A percentile compares a stretch with the other conserved stretches of the same genome.
These are phyloP conservation scores for Phaethornis superciliosus DNA, from an alignment of 2,113 vertebrate genomes.

Conservation along the genomic window DNA sequence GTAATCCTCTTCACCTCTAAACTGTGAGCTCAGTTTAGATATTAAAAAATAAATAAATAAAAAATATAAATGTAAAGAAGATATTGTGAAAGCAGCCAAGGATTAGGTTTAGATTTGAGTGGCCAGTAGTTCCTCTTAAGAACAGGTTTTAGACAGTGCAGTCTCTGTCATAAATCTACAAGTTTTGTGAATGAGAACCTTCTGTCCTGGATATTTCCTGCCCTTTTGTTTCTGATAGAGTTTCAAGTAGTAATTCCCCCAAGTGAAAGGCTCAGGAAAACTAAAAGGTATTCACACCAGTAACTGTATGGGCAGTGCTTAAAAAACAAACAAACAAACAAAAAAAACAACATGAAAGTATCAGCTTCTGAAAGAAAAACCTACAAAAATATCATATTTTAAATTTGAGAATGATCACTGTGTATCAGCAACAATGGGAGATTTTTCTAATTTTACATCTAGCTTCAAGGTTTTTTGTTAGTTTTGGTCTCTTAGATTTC, in stretches of 20 bases:
- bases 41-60: no score
- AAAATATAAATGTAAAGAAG: neutral
- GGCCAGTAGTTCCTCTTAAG: neutral
- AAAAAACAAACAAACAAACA: neutral
- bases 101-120: neutral
- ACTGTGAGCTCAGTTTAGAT: neutral
- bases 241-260: neutral
- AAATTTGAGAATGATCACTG: neutral
- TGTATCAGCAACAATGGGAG: neutral
- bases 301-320: neutral
- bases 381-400: neutral
- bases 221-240: neutral
- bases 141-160: neutral
- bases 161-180: neutral
- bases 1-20: neutral
- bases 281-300: neutral
- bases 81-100: neutral
- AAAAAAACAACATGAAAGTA: no score
- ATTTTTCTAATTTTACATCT: neutral
- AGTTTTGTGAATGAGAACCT: neutral
- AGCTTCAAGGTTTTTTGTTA: neutral
- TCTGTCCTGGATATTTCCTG: fast-evolving
- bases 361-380: neutral
- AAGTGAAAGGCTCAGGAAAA: neutral
- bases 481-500: neutral